Percentiles rank a stretch among this genome's conserved stretches.
These are phyloP conservation scores for Marasmarcha lunaedactyla DNA, from an alignment of 2,888 invertebrate species.

Conservation along the genomic window DNA sequence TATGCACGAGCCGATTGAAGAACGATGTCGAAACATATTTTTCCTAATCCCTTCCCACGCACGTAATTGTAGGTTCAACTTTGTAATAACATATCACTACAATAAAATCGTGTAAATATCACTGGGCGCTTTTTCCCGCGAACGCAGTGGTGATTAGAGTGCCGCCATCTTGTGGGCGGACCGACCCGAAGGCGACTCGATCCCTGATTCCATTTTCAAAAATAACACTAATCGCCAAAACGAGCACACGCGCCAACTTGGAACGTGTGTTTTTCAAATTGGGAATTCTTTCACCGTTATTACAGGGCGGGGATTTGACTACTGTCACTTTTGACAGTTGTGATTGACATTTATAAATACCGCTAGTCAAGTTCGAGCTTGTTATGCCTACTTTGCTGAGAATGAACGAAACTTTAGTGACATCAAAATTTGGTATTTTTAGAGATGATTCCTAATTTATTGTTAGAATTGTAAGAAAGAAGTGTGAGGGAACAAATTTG, in stretches of 20 bases:
- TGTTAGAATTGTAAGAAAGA: slow-evolving; percentile 33
- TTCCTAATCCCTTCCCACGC: slow-evolving; percentile 69
- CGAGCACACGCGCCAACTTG: slow-evolving; percentile 57
- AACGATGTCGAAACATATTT: slow-evolving; percentile 30
- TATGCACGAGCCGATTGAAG: slow-evolving; percentile 54
- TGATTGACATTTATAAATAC: slow-evolving; percentile 67
- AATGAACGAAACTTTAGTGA: slow-evolving; percentile 42
- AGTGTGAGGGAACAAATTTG: no score
- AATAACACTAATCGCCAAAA: slow-evolving; percentile 67
- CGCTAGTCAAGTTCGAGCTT: slow-evolving; percentile 54
- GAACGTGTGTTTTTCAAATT: slow-evolving; percentile 68
- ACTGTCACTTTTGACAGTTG: slow-evolving; percentile 63
- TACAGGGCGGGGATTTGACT: slow-evolving; percentile 60
- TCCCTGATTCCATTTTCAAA: slow-evolving; percentile 65
- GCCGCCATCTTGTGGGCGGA: slow-evolving; percentile 69
- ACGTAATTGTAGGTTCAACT: slow-evolving; percentile 62
- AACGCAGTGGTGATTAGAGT: slow-evolving; percentile 57
- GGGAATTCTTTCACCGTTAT: slow-evolving; percentile 55
- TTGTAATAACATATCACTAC: slow-evolving; percentile 67
- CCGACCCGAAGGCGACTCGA: slow-evolving; percentile 63
- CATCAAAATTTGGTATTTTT: slow-evolving; percentile 18
- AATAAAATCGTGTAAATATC: slow-evolving; percentile 65
- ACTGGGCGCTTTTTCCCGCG: slow-evolving; percentile 59
- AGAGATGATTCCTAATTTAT: slow-evolving; percentile 10
- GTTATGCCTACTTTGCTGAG: slow-evolving; percentile 38